Evolutionary conservation across 2,113 vertebrate species (phyloP).

Genomic region (Eupsittula cactorum): DNA sequence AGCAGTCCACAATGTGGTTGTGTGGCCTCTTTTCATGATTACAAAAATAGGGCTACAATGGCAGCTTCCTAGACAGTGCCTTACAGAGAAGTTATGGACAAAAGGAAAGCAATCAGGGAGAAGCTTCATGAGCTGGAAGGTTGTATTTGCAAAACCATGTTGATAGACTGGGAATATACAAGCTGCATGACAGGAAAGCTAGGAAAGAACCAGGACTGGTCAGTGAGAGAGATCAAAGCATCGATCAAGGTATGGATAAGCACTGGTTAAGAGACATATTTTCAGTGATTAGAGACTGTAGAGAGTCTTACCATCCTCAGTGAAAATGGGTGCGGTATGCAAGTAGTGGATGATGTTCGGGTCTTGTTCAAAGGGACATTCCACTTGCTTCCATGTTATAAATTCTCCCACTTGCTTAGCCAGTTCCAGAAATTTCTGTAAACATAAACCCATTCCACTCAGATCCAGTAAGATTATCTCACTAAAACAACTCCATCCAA

Average conservation of each 20-base stretch:
- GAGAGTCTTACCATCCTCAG: constrained; percentile 78
- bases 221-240: not conserved
- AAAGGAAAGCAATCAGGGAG: not conserved
- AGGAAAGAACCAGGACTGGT: not conserved
- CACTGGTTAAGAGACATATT: not conserved
- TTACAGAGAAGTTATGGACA: not conserved
- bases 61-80: not conserved
- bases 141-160: not conserved
- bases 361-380: constrained; percentile 82
- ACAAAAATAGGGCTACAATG: not conserved
- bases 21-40: not conserved
- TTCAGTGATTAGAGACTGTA: not conserved
- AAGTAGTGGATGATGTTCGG: constrained; percentile 80
- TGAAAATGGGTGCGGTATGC: constrained; percentile 80
- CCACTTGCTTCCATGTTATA: constrained; percentile 84
- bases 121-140: not conserved
- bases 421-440: constrained; percentile 82
- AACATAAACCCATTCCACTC: not conserved
- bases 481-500: not conserved
- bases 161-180: not conserved
- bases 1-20: not conserved
- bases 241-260: not conserved
- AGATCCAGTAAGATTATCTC: not conserved
- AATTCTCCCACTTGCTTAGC: constrained; percentile 84
- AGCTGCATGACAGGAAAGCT: not conserved